These are phyloP conservation scores for Ammodytes marinus DNA, from an alignment of 2,113 vertebrate species.

Conservation along the genomic window DNA sequence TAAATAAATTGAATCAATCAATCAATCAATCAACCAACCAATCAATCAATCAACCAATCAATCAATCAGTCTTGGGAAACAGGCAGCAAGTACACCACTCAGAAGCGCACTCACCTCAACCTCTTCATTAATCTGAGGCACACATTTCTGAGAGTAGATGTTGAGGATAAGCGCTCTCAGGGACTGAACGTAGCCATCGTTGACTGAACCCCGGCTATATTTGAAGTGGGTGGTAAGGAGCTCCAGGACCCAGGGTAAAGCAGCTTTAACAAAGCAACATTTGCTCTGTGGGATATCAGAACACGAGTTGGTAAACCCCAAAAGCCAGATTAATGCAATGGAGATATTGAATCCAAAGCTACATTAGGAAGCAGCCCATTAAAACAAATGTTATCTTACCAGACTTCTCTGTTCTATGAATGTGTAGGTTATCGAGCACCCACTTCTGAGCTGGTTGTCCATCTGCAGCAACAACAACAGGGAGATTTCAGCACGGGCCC, in stretches of 20 bases:
- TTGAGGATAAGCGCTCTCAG: slow-evolving; percentile 82
- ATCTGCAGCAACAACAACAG: slow-evolving; percentile 72
- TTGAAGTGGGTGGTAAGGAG: slow-evolving; percentile 82
- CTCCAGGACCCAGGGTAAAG: slow-evolving; percentile 84
- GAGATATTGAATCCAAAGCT: slow-evolving; percentile 5
- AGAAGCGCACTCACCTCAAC: slow-evolving; percentile 77
- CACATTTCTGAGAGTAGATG: slow-evolving; percentile 85
- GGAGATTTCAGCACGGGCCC: neutral
- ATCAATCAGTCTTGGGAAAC: neutral
- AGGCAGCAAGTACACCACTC: neutral
- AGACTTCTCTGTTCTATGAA: slow-evolving; percentile 83
- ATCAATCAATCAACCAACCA: too few relatives aligned
- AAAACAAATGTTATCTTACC: slow-evolving; percentile 74
- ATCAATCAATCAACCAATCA: too few relatives aligned
- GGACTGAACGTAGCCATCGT: slow-evolving; percentile 79
- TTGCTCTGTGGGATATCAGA: slow-evolving; percentile 76
- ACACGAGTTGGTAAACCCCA: neutral
- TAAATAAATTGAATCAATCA: too few relatives aligned
- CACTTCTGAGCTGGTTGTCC: slow-evolving; percentile 84
- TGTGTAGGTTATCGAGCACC: slow-evolving; percentile 84
- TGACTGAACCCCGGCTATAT: slow-evolving; percentile 79
- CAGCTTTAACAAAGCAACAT: slow-evolving; percentile 86
- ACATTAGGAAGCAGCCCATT: neutral
- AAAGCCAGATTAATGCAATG: neutral
- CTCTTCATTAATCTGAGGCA: slow-evolving; percentile 83